These are phyloP conservation scores for Tragopan temminckii DNA, from an alignment of 2,797 vertebrate species.

Conservation along the genomic window DNA sequence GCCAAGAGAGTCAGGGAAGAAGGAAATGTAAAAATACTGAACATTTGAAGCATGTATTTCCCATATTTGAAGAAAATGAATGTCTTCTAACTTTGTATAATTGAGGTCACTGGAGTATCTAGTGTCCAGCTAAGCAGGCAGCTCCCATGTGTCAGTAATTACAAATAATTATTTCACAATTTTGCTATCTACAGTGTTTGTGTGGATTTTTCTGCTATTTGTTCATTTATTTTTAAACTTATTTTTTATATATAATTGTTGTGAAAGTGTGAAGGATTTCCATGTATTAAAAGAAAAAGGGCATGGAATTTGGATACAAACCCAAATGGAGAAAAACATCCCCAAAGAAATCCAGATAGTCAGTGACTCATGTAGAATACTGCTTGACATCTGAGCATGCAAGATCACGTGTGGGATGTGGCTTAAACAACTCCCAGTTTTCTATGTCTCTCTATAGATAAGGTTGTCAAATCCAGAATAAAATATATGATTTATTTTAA, in stretches of 20 bases:
- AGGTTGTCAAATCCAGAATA: constrained; percentile 14
- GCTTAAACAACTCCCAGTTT: constrained; percentile 5
- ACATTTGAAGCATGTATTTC: not conserved
- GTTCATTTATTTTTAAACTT: not conserved
- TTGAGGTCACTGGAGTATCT: not conserved
- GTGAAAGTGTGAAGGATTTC: not conserved
- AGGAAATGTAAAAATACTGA: not conserved
- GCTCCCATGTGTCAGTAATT: not conserved
- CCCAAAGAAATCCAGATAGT: not conserved
- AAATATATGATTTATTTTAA: constrained; percentile 23
- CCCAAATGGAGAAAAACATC: not conserved
- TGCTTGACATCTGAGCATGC: constrained; percentile 19
- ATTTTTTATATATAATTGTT: not conserved
- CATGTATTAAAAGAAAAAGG: not conserved
- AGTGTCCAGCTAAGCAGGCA: not conserved
- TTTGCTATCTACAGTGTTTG: not conserved
- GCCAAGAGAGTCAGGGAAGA: not conserved
- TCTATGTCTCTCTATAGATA: not conserved
- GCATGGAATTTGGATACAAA: not conserved
- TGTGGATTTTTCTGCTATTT: accelerated
- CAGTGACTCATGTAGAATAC: constrained; percentile 24
- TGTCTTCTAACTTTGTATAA: not conserved
- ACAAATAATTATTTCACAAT: not conserved
- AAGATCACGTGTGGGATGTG: constrained; percentile 25
- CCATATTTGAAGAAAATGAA: not conserved